Evolutionary conservation across 2,888 invertebrate species (phyloP).

Genomic region (Rhingia rostrata): DNA sequence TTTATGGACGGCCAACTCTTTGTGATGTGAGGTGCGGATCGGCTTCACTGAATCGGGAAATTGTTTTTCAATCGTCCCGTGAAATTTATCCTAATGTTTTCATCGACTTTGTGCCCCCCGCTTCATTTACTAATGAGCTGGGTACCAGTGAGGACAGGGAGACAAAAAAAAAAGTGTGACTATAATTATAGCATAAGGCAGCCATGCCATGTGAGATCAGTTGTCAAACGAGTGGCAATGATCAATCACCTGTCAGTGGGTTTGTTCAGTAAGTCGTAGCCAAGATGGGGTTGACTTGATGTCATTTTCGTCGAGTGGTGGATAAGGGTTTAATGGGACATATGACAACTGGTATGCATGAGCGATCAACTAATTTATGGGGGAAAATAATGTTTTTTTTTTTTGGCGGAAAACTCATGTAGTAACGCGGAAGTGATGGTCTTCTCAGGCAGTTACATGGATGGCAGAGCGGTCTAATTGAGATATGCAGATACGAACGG

Average conservation of each 20-base stretch:
- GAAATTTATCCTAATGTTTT: conserved; percentile 55
- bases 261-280: conserved; percentile 51
- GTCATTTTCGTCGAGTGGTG: conserved; percentile 20
- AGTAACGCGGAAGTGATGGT: conserved; percentile 43
- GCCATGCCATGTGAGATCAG: conserved; percentile 10
- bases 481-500: conserved; percentile 27
- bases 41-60: conserved; percentile 71
- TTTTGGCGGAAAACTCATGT: conserved; percentile 55
- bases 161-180: conserved; percentile 50
- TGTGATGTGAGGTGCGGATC: conserved; percentile 44
- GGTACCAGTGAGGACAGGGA: conserved; percentile 17
- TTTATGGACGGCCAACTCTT: conserved; percentile 14
- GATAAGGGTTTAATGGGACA: conserved; percentile 60
- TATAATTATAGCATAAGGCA: conserved; percentile 14
- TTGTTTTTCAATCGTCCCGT: conserved; percentile 41
- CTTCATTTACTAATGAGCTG: conserved; percentile 62
- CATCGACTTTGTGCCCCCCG: conserved; percentile 25
- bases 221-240: conserved; percentile 59
- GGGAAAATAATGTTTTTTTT: conserved; percentile 22
- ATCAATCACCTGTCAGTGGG: conserved; percentile 72
- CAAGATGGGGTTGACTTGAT: conserved; percentile 40
- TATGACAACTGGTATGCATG: conserved; percentile 52
- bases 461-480: conserved; percentile 62
- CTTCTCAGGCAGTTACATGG: conserved; percentile 56
- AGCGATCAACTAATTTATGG: conserved; percentile 48